phyloP scores from a whole-genome alignment of 2,797 vertebrate genomes.

The Heterohyrax brucei region DNA sequence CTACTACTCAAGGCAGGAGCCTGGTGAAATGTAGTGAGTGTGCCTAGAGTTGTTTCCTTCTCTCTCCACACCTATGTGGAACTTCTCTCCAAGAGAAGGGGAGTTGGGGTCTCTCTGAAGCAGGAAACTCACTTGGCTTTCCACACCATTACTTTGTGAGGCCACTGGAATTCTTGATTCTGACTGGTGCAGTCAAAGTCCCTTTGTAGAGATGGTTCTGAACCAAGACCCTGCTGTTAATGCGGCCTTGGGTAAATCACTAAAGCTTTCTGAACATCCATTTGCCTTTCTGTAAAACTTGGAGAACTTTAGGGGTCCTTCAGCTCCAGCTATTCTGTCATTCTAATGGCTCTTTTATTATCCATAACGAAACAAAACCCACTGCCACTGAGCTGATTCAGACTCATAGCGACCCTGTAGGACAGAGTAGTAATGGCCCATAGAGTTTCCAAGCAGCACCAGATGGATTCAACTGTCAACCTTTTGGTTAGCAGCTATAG shows the following conservation, averaged over 20 bases:
- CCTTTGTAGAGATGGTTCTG: not conserved
- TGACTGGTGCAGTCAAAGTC: not conserved
- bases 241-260: not conserved
- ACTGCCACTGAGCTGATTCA: too few relatives aligned
- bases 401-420: too few relatives aligned
- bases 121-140: not conserved
- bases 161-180: not conserved
- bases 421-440: too few relatives aligned
- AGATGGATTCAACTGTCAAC: too few relatives aligned
- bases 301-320: not conserved
- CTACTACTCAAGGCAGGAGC: not conserved
- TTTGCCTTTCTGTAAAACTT: not conserved
- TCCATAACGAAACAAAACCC: not conserved
- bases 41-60: accelerated
- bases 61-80: not conserved
- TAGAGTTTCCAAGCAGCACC: too few relatives aligned
- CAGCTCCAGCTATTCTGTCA: not conserved
- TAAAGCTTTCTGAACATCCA: not conserved
- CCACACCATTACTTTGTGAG: not conserved
- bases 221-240: not conserved
- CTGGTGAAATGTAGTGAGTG: not conserved
- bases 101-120: not conserved
- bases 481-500: too few relatives aligned
- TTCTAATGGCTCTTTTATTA: not conserved
- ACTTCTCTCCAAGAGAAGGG: not conserved